phyloP scores from a whole-genome alignment of 2,113 vertebrate genomes.

The Tragelaphus strepsiceros region DNA sequence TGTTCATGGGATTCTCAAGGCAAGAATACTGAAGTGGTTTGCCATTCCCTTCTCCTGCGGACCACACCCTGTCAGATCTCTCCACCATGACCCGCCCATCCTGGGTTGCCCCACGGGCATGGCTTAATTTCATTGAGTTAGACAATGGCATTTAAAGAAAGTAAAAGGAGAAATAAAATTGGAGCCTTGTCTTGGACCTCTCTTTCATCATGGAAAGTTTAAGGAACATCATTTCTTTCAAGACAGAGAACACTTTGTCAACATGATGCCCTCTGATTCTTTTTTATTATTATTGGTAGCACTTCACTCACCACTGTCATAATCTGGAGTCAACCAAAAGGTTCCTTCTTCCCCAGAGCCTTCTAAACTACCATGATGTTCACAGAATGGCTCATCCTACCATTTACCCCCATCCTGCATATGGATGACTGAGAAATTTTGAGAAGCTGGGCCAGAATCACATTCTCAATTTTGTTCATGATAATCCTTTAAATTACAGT shows the following conservation, averaged over 20 bases:
- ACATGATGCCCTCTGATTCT: neutral
- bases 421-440: neutral
- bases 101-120: too few species aligned
- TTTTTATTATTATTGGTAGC: neutral
- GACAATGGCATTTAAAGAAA: neutral
- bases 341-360: neutral
- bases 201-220: neutral
- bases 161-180: neutral
- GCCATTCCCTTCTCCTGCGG: too few species aligned
- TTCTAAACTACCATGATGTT: accelerated
- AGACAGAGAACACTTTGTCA: neutral
- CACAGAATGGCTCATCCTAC: neutral
- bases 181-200: neutral
- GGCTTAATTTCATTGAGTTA: too few species aligned
- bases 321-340: neutral
- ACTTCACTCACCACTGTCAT: neutral
- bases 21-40: too few species aligned
- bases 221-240: neutral
- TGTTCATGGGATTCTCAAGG: too few species aligned
- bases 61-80: too few species aligned
- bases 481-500: neutral
- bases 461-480: neutral
- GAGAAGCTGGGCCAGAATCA: neutral
- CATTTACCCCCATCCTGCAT: too few species aligned
- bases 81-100: too few species aligned